Evolutionary conservation across 2,888 invertebrate genomes (phyloP), one percentile per base, ranked within the genome.

Genomic region (Leptopterna dolabrata): DNA sequence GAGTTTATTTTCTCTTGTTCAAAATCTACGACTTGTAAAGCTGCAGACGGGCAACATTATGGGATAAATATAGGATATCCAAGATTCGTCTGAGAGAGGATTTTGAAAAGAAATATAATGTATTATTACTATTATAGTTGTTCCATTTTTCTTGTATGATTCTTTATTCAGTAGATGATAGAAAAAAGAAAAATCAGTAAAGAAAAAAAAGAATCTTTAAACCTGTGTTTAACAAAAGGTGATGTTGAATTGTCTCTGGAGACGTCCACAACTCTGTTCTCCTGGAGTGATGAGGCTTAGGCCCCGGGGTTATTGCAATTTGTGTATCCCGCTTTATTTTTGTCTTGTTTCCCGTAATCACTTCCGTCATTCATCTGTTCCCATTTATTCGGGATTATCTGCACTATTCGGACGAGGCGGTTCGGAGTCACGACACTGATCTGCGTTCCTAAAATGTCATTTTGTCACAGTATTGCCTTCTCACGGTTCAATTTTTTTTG

Each of bases 21-120:
- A 88, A 88, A 87, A 88, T 85, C 86, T 86, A 63, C 76, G 83
- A 76, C 87, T 88, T 88, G 88, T 89, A 87, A 89, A 89, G 89
- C 88, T 88, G 89, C 89, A 89, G 89, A 89, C 89, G 88, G 89
- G 89, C 89, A 84, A 89, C 85, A 89, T 87, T 73, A 55, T 41
- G 81, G 83, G 87, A 82, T 73, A 85, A 85, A 85, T 81, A 47
- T 85, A 87, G 82, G 80, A 88, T 85, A 88, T 87, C 87, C 85
- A 87, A 89, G 88, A 89, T 89, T 88, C 88, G 89, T 89, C 89
- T 89, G 89, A 89, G 89, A 89, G 89, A 89, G 89, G 89, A 89
- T 89, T 89, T 89, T 89, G 87, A 88, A 89, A 88, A 85, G 88
- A 89, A 51, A 88, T 87, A 87, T 80, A 80, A 89, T 89, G 76